A percentile compares a stretch with the other conserved stretches of the same genome.
phyloP scores from a whole-genome alignment of 1,140 invertebrate species.

The Brachionus asplanchnoidis region DNA sequence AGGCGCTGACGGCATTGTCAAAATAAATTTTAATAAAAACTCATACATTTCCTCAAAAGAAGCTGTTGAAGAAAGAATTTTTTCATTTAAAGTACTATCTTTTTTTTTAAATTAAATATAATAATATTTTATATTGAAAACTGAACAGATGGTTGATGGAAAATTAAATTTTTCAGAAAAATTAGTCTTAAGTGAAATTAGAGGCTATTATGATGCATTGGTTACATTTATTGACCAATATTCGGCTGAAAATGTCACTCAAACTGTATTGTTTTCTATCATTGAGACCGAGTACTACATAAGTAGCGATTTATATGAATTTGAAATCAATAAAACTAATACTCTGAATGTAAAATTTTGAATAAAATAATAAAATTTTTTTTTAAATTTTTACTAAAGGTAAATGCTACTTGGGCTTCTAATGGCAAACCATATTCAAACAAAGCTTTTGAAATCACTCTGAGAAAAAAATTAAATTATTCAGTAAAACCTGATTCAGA shows the following conservation, averaged over 20 bases:
- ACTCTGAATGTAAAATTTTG: background rate
- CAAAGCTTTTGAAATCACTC: background rate
- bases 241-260: background rate
- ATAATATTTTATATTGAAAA: background rate
- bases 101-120: background rate
- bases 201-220: background rate
- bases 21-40: background rate
- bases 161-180: background rate
- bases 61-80: background rate
- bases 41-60: background rate
- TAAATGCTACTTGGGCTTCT: background rate
- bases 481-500: background rate
- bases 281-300: background rate
- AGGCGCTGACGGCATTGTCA: background rate
- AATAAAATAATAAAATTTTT: background rate
- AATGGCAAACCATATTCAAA: background rate
- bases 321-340: background rate
- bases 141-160: background rate
- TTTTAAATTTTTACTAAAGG: background rate
- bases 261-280: background rate
- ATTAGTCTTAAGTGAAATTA: background rate
- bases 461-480: background rate
- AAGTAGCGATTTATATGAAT: background rate
- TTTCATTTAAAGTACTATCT: background rate
- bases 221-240: background rate